phyloP scores from a whole-genome alignment of 2,113 vertebrate species.

The Acanthochromis polyacanthus region DNA sequence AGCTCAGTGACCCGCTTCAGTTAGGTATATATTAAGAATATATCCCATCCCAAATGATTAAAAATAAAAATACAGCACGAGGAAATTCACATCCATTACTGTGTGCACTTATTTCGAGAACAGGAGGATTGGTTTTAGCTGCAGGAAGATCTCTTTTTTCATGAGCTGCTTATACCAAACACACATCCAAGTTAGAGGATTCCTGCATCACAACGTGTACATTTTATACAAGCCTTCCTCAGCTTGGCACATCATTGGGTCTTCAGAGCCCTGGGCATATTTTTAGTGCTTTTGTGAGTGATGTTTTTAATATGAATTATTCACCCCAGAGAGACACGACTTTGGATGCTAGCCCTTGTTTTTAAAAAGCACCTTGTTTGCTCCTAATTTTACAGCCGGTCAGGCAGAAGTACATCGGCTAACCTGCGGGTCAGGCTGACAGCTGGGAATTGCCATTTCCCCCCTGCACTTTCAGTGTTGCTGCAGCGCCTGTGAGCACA shows the following conservation, averaged over 20 bases:
- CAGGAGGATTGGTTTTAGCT: conserved; percentile 41
- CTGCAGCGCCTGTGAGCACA: conserved; percentile 57
- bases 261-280: conserved; percentile 72
- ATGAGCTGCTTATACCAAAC: conserved; percentile 59
- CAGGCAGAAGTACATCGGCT: conserved; percentile 80
- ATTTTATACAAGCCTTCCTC: conserved; percentile 65
- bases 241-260: conserved; percentile 67
- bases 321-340: conserved; percentile 75
- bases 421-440: conserved; percentile 80
- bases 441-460: conserved; percentile 77
- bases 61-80: conserved; percentile 39
- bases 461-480: conserved; percentile 54
- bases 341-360: conserved; percentile 70
- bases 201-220: conserved; percentile 36
- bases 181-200: conserved; percentile 63
- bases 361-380: conserved; percentile 81
- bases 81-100: conserved; percentile 29
- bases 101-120: conserved; percentile 44
- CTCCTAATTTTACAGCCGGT: conserved; percentile 84
- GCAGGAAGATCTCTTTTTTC: conserved; percentile 28
- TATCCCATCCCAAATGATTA: conserved; percentile 58
- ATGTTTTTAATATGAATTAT: conserved; percentile 85
- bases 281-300: conserved; percentile 77
- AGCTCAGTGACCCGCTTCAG: conserved; percentile 62
- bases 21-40: conserved; percentile 45